A percentile compares a stretch with the other conserved stretches of the same genome.
Evolutionary conservation across 2,888 invertebrate genomes (phyloP).

Genomic region (Drosophila demipolita): DNA sequence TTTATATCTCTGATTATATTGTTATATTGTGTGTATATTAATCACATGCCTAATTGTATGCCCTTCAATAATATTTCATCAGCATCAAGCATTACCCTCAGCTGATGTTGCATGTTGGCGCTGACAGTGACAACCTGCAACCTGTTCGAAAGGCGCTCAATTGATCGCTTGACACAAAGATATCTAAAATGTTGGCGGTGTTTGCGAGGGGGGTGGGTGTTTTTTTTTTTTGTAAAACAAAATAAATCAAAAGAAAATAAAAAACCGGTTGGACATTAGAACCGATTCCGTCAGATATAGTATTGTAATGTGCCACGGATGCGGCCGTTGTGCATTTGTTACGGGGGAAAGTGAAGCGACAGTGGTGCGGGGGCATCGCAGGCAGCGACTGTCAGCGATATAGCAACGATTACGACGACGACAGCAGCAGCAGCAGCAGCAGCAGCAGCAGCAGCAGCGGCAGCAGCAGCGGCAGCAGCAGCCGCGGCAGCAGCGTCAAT

Average conservation of each 20-base stretch:
- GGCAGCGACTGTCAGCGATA: conserved; percentile 8
- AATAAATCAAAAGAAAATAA: background rate
- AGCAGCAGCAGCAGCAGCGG: conserved; percentile 5
- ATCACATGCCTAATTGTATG: background rate
- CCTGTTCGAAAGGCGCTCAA: conserved; percentile 62
- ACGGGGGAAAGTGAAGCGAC: background rate
- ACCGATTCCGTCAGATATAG: conserved; percentile 34
- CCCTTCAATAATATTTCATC: background rate
- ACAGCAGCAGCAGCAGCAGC: background rate
- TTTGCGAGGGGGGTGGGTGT: background rate
- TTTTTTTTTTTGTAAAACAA: background rate
- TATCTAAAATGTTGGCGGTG: background rate
- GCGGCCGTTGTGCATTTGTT: conserved; percentile 1
- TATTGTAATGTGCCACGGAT: conserved; percentile 35
- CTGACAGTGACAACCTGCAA: conserved; percentile 69
- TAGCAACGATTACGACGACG: conserved; percentile 33
- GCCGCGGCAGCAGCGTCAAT: conserved; percentile 21
- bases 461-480: background rate
- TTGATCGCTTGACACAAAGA: conserved; percentile 30
- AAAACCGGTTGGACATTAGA: conserved; percentile 54
- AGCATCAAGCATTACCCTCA: background rate
- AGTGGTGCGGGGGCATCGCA: background rate
- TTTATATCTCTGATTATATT: no score
- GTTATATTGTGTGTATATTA: no score
- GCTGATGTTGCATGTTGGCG: conserved; percentile 21